Percentiles rank a stretch among this genome's conserved stretches.
Conservation (phyloP, 2,797 vertebrate species). For the Trematomus bernacchii region DNA sequence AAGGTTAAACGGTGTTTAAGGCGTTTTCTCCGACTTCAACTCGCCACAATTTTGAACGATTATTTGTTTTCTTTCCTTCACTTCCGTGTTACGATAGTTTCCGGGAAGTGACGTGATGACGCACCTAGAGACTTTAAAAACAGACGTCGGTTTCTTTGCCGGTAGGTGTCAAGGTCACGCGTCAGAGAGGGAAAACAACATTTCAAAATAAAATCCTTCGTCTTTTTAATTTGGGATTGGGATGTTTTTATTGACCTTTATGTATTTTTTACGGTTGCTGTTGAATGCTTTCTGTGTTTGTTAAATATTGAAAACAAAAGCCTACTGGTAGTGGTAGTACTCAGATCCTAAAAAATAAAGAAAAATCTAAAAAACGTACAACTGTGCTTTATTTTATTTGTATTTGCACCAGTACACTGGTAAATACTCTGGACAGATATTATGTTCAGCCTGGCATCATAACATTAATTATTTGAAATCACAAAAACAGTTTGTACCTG, state of each 20-base stretch:
- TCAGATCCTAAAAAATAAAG: too few species aligned
- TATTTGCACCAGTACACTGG: too few species aligned
- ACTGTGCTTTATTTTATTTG: too few species aligned
- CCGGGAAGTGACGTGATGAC: conserved; percentile 70
- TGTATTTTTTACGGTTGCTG: too few species aligned
- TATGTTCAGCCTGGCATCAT: too few species aligned
- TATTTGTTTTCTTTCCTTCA: conserved; percentile 74
- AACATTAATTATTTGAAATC: too few species aligned
- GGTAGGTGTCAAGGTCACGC: neutral
- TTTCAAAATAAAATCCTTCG: conserved; percentile 45
- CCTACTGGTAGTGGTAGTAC: neutral
- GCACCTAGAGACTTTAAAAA: fast-evolving
- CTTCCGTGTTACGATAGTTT: conserved; percentile 78
- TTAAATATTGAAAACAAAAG: too few species aligned
- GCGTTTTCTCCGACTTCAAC: conserved; percentile 38
- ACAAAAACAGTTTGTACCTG: neutral
- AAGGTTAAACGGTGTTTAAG: neutral
- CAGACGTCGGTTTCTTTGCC: neutral
- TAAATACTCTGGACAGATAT: too few species aligned
- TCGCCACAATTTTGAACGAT: conserved; percentile 36
- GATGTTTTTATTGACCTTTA: too few species aligned
- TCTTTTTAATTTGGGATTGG: too few species aligned
- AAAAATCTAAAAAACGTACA: too few species aligned
- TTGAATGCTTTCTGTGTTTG: too few species aligned
- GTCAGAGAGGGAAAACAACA: neutral